Conservation (phyloP, 2,888 invertebrate species). For the Polyommatus icarus region DNA sequence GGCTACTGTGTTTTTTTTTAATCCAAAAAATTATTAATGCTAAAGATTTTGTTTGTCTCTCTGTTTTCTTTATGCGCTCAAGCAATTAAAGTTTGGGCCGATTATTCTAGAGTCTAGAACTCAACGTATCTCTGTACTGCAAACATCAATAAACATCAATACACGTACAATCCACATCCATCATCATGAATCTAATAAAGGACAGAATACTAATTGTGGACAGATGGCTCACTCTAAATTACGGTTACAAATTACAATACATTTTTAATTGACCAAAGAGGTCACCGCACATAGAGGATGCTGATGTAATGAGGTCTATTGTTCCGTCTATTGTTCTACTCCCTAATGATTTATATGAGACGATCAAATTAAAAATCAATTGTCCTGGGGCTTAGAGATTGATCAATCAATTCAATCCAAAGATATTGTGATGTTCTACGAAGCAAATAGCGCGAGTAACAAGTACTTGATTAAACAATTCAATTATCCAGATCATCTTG, state of each 20-base stretch:
- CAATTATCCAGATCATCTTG: background rate
- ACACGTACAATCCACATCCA: background rate
- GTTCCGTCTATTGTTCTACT: constrained; percentile 22
- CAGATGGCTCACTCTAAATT: background rate
- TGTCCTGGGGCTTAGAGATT: background rate
- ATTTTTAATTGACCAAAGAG: constrained; percentile 25
- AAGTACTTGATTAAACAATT: background rate
- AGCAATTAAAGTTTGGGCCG: too few species aligned
- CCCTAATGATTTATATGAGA: background rate
- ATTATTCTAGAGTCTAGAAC: too few species aligned
- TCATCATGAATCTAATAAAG: background rate
- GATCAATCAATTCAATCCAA: background rate
- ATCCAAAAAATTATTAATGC: too few species aligned
- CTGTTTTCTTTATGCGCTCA: too few species aligned
- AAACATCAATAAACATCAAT: too few species aligned
- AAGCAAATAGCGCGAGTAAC: background rate
- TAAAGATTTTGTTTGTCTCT: too few species aligned
- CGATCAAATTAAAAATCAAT: constrained; percentile 2
- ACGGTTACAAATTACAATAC: constrained; percentile 14
- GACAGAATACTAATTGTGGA: background rate
- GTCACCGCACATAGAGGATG: constrained; percentile 25
- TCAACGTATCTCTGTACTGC: too few species aligned
- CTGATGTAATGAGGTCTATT: constrained; percentile 24
- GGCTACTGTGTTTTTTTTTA: too few species aligned
- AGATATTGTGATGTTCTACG: background rate